Base-by-base conservation (phyloP, 2,797 vertebrate species). In the Sitta carolinensis region DNA sequence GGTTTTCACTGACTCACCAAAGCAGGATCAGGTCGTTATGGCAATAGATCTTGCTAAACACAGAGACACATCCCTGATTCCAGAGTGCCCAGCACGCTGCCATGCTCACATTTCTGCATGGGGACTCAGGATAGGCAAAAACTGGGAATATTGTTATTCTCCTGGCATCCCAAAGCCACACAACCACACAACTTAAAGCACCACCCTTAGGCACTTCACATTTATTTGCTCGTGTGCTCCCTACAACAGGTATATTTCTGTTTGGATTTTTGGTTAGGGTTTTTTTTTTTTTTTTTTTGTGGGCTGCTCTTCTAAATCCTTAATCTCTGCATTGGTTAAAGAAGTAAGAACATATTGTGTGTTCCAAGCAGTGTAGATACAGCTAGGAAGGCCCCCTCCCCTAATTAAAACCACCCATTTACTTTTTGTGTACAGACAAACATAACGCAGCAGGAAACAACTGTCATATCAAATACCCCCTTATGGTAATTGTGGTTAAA, bases 371-470 rank as follows among this genome's bases (percentile, higher is more conserved):
- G 17, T 13, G 40, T 30, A 76, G 55, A 43, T 73, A 69, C 2
- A 11, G 3, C 32, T 57, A 88, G 66, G 36, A 84, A 79, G 52
- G 30, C 5, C 38, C 62, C 64, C 25, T 78, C 55, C 70, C n/a
- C 76, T 91, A 80, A 89, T 75, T 73, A 81, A 96, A 93, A 82
- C 77, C 78, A 91, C 52, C 51, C 48, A 79, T 89, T 90, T 93
- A 62, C 61, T 85, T 73, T 79, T 85, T 75, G 70, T 77, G 10
- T 70, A 83, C n/a, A 61, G 68, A 87, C 72, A 84, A 95, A 88
- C 50, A 70, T 45, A 95, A 92, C 43, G 59, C 51, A 76, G 67
- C 90, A 96, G 73, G 94, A 96, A 96, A 95, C 61, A 93, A 95
- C 89, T 88, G 81, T 90, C 73, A 38, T 84, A 94, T 95, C 93